phyloP scores from a whole-genome alignment of 2,888 invertebrate species.

The Leucophora obtusa region DNA sequence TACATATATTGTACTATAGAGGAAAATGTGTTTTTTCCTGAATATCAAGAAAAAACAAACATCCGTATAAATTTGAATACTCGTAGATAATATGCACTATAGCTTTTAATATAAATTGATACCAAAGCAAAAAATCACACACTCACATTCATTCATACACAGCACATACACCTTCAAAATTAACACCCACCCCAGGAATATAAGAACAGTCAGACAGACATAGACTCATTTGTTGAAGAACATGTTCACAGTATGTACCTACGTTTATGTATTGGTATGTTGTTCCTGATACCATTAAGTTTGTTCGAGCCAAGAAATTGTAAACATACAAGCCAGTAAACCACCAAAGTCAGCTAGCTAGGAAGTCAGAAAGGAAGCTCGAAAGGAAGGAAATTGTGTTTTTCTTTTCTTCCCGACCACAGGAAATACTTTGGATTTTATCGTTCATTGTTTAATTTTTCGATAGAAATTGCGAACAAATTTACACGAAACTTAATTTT shows the following conservation, averaged over 20 bases:
- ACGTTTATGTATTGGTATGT: constrained; percentile 18
- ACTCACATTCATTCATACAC: neutral
- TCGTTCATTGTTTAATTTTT: constrained; percentile 61
- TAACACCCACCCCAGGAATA: constrained; percentile 18
- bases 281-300: neutral
- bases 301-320: neutral
- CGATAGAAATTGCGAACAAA: constrained; percentile 54
- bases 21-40: neutral
- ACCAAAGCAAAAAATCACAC: constrained; percentile 17
- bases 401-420: constrained; percentile 48
- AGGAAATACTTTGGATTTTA: constrained; percentile 61
- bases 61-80: constrained; percentile 25
- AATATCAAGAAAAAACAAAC: constrained; percentile 5
- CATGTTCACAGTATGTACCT: neutral
- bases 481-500: constrained; percentile 55
- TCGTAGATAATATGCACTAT: neutral
- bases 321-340: constrained; percentile 11
- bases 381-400: constrained; percentile 57
- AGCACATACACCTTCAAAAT: neutral
- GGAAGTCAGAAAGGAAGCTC: constrained; percentile 51
- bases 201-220: constrained; percentile 6
- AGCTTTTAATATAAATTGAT: neutral
- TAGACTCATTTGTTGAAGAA: constrained; percentile 17
- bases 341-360: constrained; percentile 28
- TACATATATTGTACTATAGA: too few relatives aligned